Percentiles rank a stretch among this genome's conserved stretches.
Conservation (phyloP, 2,113 vertebrate genomes). For the Psilopogon haemacephalus region DNA sequence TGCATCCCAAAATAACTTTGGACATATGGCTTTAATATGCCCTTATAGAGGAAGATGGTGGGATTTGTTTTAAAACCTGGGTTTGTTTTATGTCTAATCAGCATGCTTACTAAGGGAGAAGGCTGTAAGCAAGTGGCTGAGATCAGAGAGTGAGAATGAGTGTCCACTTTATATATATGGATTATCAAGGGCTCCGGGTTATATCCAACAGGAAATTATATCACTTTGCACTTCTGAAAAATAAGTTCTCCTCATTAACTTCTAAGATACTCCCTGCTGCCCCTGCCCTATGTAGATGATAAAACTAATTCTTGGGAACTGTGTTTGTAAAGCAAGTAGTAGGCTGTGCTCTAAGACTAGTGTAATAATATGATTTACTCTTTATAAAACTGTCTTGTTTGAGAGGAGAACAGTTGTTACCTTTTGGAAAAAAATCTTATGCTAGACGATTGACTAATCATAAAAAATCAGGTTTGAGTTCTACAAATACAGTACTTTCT, state of each 20-base stretch:
- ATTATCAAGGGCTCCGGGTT: accelerated
- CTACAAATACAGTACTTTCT: not conserved
- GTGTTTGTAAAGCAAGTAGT: not conserved
- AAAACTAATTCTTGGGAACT: not conserved
- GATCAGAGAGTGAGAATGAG: not conserved
- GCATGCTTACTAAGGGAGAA: accelerated
- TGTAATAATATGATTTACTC: not conserved
- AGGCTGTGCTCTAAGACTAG: not conserved
- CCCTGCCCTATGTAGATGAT: not conserved
- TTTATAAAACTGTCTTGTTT: not conserved
- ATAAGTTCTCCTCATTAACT: not conserved
- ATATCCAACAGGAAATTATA: not conserved
- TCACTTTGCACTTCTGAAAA: not conserved
- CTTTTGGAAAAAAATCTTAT: not conserved
- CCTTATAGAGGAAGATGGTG: not conserved
- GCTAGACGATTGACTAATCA: not conserved
- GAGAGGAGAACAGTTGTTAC: not conserved
- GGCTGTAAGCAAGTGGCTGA: not conserved
- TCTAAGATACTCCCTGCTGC: not conserved
- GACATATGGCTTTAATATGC: not conserved
- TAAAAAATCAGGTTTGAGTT: not conserved
- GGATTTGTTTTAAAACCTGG: not conserved
- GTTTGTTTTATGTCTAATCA: not conserved
- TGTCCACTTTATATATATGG: not conserved
- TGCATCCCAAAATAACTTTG: not conserved